Evolutionary conservation across 1,140 invertebrate species (phyloP).

Genomic region (Papilio helenus): DNA sequence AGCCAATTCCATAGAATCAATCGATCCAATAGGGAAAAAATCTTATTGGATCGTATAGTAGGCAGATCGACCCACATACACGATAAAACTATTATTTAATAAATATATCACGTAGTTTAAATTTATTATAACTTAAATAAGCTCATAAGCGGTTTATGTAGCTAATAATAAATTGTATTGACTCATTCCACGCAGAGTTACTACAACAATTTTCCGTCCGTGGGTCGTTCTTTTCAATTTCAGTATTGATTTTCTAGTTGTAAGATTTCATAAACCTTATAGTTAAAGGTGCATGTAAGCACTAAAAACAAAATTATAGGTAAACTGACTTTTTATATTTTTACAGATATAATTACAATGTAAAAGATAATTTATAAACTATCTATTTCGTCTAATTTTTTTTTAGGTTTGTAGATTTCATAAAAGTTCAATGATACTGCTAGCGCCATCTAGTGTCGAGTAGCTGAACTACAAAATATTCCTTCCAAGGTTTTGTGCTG

Average conservation of each 20-base stretch:
- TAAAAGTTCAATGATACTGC: conserved; percentile 21
- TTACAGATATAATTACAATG: no score
- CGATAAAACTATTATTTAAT: no score
- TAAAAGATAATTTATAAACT: no score
- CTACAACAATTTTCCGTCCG: neutral
- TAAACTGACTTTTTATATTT: neutral
- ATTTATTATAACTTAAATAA: neutral
- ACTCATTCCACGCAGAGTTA: neutral
- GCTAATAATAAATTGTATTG: neutral
- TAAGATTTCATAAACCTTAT: no score
- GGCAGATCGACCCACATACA: no score
- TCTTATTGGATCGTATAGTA: no score
- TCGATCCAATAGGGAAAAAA: no score
- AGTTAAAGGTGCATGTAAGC: no score
- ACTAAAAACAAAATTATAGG: neutral
- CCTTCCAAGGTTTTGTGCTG: neutral
- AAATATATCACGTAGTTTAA: neutral
- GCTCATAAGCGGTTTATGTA: neutral
- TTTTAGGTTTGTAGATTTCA: no score
- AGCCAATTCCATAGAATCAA: no score
- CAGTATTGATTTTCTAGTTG: neutral
- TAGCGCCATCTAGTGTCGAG: conserved; percentile 57
- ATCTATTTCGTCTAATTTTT: no score
- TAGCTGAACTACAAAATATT: conserved; percentile 41
- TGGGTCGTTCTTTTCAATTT: neutral